Conservation (phyloP, 1,140 invertebrate species). For the Hyles vespertilio region DNA sequence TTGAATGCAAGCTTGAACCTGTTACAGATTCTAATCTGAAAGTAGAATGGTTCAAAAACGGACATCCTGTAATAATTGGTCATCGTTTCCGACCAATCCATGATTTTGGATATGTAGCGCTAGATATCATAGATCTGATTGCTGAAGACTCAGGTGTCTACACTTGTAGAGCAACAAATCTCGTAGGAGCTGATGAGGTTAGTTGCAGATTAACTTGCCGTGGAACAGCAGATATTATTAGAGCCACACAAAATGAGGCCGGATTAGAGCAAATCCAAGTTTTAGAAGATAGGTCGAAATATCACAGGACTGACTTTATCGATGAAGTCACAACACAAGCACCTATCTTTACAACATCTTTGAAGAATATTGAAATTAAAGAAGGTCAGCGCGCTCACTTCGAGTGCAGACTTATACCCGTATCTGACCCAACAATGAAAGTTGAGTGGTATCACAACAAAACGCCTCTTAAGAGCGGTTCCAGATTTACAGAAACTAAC, state of each 20-base stretch:
- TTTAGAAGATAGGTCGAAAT: slow-evolving; percentile 88
- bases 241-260: slow-evolving; percentile 88
- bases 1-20: slow-evolving; percentile 98
- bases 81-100: slow-evolving; percentile 95
- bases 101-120: slow-evolving; percentile 95
- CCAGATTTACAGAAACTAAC: slow-evolving; percentile 93
- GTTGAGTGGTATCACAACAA: slow-evolving; percentile 99
- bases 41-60: slow-evolving; percentile 96
- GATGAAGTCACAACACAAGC: slow-evolving; percentile 92
- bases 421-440: slow-evolving; percentile 96
- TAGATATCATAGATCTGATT: slow-evolving; percentile 93
- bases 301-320: slow-evolving; percentile 82
- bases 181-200: slow-evolving; percentile 91
- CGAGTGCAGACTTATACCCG: slow-evolving; percentile 95
- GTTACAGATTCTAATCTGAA: slow-evolving; percentile 95
- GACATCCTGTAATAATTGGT: slow-evolving; percentile 90
- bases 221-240: slow-evolving; percentile 86
- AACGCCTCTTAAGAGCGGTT: slow-evolving; percentile 89
- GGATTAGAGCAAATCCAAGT: slow-evolving; percentile 91
- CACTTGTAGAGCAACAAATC: slow-evolving; percentile 93
- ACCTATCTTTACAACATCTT: slow-evolving; percentile 92
- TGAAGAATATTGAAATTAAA: slow-evolving; percentile 93
- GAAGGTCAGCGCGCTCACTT: slow-evolving; percentile 98
- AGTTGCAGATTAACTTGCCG: slow-evolving; percentile 83
- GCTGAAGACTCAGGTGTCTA: slow-evolving; percentile 96